phyloP scores from a whole-genome alignment of 1,140 invertebrate species.

The Laupala kohalensis region DNA sequence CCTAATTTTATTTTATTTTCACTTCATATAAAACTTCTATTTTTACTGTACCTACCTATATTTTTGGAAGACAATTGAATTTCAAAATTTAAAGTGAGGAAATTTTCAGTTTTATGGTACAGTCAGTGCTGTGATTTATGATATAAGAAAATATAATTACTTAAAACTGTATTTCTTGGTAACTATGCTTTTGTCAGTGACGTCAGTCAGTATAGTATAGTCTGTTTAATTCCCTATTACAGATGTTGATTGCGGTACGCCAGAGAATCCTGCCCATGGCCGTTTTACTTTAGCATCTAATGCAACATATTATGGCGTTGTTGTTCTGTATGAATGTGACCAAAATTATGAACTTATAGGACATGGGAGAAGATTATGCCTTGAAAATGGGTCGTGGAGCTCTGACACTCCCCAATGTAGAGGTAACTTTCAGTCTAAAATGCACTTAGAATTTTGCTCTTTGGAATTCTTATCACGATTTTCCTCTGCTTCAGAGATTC shows the following conservation, averaged over 20 bases:
- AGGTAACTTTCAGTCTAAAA: slow-evolving; percentile 32
- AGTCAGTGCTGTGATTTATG: too few species aligned
- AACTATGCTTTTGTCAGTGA: too few species aligned
- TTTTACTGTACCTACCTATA: too few species aligned
- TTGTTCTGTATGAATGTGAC: slow-evolving; percentile 71
- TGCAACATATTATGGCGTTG: slow-evolving; percentile 73
- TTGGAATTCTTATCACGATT: background rate
- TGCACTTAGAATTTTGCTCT: too few species aligned
- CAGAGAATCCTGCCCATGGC: slow-evolving; percentile 55
- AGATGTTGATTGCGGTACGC: slow-evolving; percentile 81
- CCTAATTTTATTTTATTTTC: too few species aligned
- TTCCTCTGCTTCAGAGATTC: slow-evolving; percentile 49
- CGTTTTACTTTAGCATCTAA: slow-evolving; percentile 65
- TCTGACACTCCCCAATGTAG: slow-evolving; percentile 60
- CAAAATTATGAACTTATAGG: slow-evolving; percentile 69
- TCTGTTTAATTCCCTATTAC: slow-evolving; percentile 14
- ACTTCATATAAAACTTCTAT: too few species aligned
- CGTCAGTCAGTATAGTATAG: too few species aligned
- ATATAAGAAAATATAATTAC: too few species aligned
- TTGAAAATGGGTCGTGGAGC: slow-evolving; percentile 81
- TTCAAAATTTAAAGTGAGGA: too few species aligned
- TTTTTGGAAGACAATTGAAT: too few species aligned
- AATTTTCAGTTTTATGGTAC: too few species aligned
- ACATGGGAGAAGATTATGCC: slow-evolving; percentile 62
- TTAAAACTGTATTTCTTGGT: too few species aligned